These are phyloP conservation scores for Athrips mouffetella DNA, from an alignment of 2,888 invertebrate species.

Conservation along the genomic window DNA sequence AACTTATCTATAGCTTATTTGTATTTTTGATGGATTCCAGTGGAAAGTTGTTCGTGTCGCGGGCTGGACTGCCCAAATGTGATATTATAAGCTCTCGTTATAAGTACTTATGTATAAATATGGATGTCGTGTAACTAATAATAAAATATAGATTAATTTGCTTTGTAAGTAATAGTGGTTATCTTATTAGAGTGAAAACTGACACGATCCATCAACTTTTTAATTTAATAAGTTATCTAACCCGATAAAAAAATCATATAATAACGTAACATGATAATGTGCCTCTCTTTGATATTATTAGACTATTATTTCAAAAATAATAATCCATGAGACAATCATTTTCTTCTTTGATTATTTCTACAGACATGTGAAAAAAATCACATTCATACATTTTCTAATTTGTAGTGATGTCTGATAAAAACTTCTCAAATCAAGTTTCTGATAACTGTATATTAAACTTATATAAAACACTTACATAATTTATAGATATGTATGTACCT, in stretches of 20 bases:
- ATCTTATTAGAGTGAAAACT: constrained; percentile 35
- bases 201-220: constrained; percentile 37
- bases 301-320: too few relatives aligned
- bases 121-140: constrained; percentile 63
- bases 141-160: constrained; percentile 46
- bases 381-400: too few relatives aligned
- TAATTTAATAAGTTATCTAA: constrained; percentile 33
- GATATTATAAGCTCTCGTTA: constrained; percentile 71
- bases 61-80: constrained; percentile 61
- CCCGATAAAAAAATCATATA: too few relatives aligned
- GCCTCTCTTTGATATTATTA: too few relatives aligned
- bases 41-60: constrained; percentile 33
- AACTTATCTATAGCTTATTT: constrained; percentile 8
- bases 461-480: constrained; percentile 54
- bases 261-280: too few relatives aligned
- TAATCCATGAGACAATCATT: too few relatives aligned
- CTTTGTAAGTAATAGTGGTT: constrained; percentile 52
- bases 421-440: constrained; percentile 34
- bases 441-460: constrained; percentile 56
- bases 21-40: constrained; percentile 21
- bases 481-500: constrained; percentile 63
- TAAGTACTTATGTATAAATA: constrained; percentile 58
- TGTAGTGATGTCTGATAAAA: too few relatives aligned
- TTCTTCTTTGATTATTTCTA: too few relatives aligned
- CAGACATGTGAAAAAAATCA: too few relatives aligned